phyloP scores from a whole-genome alignment of 2,113 vertebrate species.

The Seriola aureovittata region DNA sequence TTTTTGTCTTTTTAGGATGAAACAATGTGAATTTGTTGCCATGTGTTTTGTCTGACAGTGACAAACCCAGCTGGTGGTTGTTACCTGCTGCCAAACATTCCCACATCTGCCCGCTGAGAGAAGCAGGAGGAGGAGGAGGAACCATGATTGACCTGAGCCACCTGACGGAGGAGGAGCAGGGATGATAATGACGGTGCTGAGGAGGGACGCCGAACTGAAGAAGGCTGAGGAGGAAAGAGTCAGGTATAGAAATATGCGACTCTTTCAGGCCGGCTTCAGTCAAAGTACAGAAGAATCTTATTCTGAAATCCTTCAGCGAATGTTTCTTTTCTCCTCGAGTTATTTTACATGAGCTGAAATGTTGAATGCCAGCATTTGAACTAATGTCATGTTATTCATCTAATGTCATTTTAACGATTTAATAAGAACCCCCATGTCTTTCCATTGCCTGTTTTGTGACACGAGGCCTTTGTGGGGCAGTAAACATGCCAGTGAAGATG shows the following conservation, averaged over 20 bases:
- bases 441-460: constrained; percentile 33
- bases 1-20: neutral
- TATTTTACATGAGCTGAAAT: constrained; percentile 2
- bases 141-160: constrained; percentile 98
- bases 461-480: constrained; percentile 46
- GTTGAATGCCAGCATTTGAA: constrained; percentile 15
- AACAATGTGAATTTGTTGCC: neutral
- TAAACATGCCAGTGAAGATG: constrained; percentile 37
- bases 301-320: neutral
- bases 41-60: neutral
- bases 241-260: constrained; percentile 81
- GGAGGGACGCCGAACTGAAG: constrained; percentile 92
- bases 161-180: constrained; percentile 95
- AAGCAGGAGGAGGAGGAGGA: constrained; percentile 46
- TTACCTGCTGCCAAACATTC: neutral
- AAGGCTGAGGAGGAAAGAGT: constrained; percentile 91
- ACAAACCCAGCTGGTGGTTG: constrained; percentile 13
- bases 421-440: constrained; percentile 1
- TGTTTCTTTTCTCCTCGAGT: neutral
- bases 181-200: constrained; percentile 92
- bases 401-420: constrained; percentile 57
- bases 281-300: neutral
- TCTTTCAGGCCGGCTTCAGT: neutral
- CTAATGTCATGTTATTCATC: constrained; percentile 32
- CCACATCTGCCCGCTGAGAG: neutral